Evolutionary conservation across 2,888 invertebrate genomes (phyloP).

Genomic region (Pachydiplax longipennis): DNA sequence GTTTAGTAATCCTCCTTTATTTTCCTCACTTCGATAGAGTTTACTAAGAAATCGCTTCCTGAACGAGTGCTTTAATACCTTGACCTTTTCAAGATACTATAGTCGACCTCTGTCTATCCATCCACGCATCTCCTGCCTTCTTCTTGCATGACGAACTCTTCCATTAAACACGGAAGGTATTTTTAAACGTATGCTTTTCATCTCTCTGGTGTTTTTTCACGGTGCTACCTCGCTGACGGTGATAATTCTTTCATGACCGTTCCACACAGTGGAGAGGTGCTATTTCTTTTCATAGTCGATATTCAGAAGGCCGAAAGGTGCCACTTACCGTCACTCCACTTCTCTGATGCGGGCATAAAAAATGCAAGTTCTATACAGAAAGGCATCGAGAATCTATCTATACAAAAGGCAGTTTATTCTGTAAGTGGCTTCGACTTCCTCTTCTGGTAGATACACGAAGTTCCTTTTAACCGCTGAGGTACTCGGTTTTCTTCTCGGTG

Average conservation of each 20-base stretch:
- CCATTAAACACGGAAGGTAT: background rate
- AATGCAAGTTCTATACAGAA: background rate
- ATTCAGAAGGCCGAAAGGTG: constrained; percentile 29
- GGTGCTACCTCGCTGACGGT: background rate
- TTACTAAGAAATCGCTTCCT: background rate
- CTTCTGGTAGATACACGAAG: background rate
- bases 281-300: background rate
- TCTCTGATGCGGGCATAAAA: background rate
- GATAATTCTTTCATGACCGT: constrained; percentile 17
- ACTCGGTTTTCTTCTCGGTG: no score
- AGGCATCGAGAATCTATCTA: background rate
- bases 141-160: background rate
- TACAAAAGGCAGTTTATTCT: background rate
- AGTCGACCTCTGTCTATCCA: background rate
- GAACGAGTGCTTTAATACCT: background rate
- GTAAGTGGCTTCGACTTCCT: background rate
- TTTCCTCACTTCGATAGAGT: background rate
- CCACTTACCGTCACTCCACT: constrained; percentile 22
- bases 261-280: background rate
- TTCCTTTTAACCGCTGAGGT: background rate
- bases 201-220: background rate
- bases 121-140: background rate
- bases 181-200: background rate
- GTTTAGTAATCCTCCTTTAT: no score
- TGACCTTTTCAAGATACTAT: background rate